Evolutionary conservation across 2,113 vertebrate genomes (phyloP), one percentile per base, ranked within the genome.

Genomic region (Glaucidium brasilianum): DNA sequence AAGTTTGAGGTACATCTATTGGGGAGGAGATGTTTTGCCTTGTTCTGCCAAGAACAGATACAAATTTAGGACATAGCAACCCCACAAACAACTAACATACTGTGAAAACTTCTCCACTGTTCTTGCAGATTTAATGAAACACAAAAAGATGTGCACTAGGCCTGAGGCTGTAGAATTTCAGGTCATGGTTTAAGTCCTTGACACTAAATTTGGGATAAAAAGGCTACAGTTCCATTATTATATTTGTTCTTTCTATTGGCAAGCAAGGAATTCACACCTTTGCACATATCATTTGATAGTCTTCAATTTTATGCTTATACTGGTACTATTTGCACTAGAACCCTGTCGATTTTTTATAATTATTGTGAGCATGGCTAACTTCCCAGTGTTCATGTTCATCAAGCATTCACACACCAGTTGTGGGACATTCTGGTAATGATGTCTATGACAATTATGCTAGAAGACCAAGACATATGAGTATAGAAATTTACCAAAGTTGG

Each of bases 191-290:
- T 95, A 87, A 92, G 53, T 84, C 50, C 41, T 80, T 89, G 76
- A 71, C 17, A 12, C 76, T 83, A 76, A 87, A 91, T 92, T 85
- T 92, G 45, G 32, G 71, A 69, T 94, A 73, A 96, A 93, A 96
- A 96, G 81, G 34, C 52, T 39, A 26, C 27, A 58, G n/a, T 77
- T 85, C 26, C 4, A 26, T 35, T 74, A 79, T 63, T 81, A 8
- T 84, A 52, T 72, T 90, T 86, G 66, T 32, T 89, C 32, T 55
- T 84, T 78, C 19, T 85, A 9, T 80, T 83, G 77, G 49, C 67
- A 89, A 91, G 87, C 72, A 93, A 92, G 81, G 2, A 29, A 55
- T 94, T 92, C 0, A 1, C 87, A 72, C 39, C 62, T 94, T 87
- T 91, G 30, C 73, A 59, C 23, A 7, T 67, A 79, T 35, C 9